phyloP scores from a whole-genome alignment of 2,888 invertebrate genomes.

The Chrysina gloriosa region DNA sequence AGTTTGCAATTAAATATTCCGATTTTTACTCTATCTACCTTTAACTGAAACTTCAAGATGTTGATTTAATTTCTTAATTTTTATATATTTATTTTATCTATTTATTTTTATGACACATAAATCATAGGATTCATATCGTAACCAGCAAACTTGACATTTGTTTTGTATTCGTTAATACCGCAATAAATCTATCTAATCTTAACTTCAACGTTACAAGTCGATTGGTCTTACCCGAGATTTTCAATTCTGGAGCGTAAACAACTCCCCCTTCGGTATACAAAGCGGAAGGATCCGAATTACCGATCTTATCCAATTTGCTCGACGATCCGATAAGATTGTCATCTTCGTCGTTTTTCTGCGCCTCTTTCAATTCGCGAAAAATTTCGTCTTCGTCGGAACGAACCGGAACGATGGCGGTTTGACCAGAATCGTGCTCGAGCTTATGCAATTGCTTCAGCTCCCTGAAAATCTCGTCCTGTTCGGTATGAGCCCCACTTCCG shows the following conservation, averaged over 20 bases:
- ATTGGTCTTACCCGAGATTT: constrained; percentile 50
- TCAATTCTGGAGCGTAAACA: constrained; percentile 65
- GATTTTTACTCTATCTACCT: too few relatives aligned
- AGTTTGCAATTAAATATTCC: not conserved
- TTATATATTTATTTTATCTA: too few relatives aligned
- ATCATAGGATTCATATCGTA: too few relatives aligned
- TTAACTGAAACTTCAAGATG: too few relatives aligned
- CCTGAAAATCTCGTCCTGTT: constrained; percentile 48
- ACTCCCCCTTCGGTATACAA: constrained; percentile 75
- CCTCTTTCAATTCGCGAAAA: constrained; percentile 45
- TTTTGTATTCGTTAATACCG: too few relatives aligned
- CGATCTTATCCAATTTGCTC: constrained; percentile 44
- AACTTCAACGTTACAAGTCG: too few relatives aligned
- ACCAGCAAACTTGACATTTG: too few relatives aligned
- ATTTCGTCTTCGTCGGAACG: constrained; percentile 41
- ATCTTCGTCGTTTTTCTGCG: constrained; percentile 41
- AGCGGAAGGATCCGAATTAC: constrained; percentile 53
- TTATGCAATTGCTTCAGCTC: constrained; percentile 47
- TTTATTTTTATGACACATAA: too few relatives aligned
- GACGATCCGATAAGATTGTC: constrained; percentile 43
- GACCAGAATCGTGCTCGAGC: constrained; percentile 38
- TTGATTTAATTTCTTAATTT: too few relatives aligned
- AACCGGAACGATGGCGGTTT: too few relatives aligned
- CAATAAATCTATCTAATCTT: too few relatives aligned
- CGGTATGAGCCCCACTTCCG: constrained; percentile 57